phyloP scores from a whole-genome alignment of 2,888 invertebrate genomes.

The Hecatera dysodea region DNA sequence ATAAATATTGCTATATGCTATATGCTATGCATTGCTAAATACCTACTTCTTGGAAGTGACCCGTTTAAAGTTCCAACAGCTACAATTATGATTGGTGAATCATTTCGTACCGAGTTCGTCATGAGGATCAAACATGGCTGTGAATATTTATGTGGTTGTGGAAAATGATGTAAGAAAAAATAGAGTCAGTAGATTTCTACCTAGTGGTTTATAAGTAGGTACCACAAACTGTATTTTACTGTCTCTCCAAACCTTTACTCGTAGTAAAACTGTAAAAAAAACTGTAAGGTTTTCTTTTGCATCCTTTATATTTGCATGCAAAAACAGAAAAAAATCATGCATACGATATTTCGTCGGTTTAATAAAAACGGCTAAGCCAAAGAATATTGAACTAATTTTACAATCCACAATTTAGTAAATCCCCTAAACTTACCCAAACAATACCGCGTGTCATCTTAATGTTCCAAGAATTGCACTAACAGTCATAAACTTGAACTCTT shows the following conservation, averaged over 20 bases:
- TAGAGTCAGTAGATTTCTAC: background rate
- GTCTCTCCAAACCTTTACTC: no score
- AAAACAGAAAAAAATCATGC: background rate
- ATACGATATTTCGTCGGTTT: background rate
- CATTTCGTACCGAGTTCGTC: constrained; percentile 17
- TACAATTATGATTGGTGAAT: constrained; percentile 21
- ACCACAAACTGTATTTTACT: background rate
- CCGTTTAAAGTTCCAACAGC: constrained; percentile 3
- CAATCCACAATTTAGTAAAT: background rate
- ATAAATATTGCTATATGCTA: no score
- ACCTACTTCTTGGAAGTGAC: constrained; percentile 9
- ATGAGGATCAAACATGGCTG: background rate
- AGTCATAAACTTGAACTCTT: no score
- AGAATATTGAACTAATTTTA: background rate
- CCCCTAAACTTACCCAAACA: background rate
- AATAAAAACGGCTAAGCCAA: background rate
- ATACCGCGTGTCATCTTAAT: constrained; percentile 22
- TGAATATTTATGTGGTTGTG: background rate
- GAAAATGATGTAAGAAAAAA: background rate
- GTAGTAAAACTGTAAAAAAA: no score
- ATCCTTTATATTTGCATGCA: background rate
- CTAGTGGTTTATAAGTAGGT: background rate
- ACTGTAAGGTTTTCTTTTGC: background rate
- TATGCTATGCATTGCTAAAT: no score
- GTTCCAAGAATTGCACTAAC: constrained; percentile 11